Percentiles rank a stretch among this genome's conserved stretches.
These are phyloP conservation scores for Spilarctia lutea DNA, from an alignment of 2,888 invertebrate species.

Conservation along the genomic window DNA sequence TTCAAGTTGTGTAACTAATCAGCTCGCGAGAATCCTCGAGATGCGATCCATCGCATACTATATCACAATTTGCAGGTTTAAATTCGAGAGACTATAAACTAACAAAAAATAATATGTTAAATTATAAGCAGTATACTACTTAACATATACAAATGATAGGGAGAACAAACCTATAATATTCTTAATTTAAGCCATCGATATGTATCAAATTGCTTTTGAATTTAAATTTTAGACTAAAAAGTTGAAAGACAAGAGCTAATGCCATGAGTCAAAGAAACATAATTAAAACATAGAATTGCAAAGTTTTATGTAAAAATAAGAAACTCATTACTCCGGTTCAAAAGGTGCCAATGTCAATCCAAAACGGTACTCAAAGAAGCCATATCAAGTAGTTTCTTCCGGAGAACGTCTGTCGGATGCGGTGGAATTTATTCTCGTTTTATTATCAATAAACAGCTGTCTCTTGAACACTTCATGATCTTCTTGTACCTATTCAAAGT, in stretches of 20 bases:
- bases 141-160: neutral
- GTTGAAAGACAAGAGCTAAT: no score
- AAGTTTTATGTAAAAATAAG: neutral
- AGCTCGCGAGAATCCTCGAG: no score
- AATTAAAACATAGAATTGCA: neutral
- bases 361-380: constrained; percentile 36
- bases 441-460: constrained; percentile 36
- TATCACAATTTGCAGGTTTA: no score
- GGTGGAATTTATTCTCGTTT: constrained; percentile 36
- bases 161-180: neutral
- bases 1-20: no score
- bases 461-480: constrained; percentile 2
- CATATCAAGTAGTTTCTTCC: constrained; percentile 41
- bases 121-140: no score
- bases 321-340: neutral
- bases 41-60: no score
- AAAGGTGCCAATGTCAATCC: neutral
- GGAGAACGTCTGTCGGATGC: constrained; percentile 42
- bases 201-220: no score
- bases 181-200: neutral
- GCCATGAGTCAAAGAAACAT: neutral
- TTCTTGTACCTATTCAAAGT: neutral
- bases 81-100: no score
- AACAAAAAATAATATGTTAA: no score
- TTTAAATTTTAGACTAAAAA: no score